These are phyloP conservation scores for Exaiptasia diaphana DNA, from an alignment of 64 coral and sea anemone species.

Conservation along the genomic window DNA sequence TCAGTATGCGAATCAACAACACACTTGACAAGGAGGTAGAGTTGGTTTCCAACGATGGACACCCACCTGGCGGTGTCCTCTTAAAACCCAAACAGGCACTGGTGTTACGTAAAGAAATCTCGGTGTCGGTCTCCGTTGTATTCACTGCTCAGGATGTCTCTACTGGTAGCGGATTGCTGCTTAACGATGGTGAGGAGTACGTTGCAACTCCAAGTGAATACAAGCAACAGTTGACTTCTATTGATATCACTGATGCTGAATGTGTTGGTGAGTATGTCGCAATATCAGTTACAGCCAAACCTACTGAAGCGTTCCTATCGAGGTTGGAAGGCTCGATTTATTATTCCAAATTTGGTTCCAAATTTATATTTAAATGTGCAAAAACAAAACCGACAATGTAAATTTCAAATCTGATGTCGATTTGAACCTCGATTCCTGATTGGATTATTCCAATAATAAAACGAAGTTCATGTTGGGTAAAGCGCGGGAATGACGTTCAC, in stretches of 20 bases:
- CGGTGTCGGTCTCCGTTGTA: slow-evolving; percentile 33
- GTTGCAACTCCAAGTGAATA: slow-evolving; percentile 51
- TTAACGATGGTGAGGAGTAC: slow-evolving; percentile 57
- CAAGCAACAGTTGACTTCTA: slow-evolving; percentile 44
- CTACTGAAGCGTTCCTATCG: too few species aligned
- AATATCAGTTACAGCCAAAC: too few species aligned
- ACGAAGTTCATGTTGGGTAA: too few species aligned
- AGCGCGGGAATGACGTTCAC: too few species aligned
- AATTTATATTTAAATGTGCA: too few species aligned
- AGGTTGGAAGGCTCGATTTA: too few species aligned
- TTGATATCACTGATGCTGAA: slow-evolving; percentile 27
- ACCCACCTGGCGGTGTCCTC: slow-evolving; percentile 58
- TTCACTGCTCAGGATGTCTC: slow-evolving; percentile 61
- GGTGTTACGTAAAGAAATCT: slow-evolving; percentile 53
- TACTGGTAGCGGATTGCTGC: slow-evolving; percentile 36
- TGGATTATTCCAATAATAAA: too few species aligned
- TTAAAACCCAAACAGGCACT: slow-evolving; percentile 34
- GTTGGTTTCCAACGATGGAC: slow-evolving; percentile 58
- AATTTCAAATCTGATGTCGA: too few species aligned
- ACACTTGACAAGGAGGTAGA: slow-evolving; percentile 29
- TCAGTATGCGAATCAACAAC: too few species aligned
- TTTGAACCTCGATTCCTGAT: too few species aligned
- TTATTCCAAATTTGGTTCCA: too few species aligned
- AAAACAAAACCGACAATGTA: too few species aligned
- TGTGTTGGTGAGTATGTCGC: slow-evolving; percentile 40